Conservation (phyloP, 2,888 invertebrate genomes). For the Oligia fasciuncula region DNA sequence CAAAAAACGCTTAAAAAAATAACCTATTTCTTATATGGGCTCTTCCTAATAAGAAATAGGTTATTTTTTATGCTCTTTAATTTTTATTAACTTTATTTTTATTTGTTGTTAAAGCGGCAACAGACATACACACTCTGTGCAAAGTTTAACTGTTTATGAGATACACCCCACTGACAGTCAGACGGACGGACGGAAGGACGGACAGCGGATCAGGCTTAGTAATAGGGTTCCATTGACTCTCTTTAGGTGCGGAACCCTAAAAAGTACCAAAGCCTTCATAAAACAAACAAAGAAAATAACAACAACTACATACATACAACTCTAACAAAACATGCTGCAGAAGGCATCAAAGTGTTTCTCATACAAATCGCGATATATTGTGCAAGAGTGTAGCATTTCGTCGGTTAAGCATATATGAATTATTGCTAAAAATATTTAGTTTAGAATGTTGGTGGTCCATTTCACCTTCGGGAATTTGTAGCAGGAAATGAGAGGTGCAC, state of each 20-base stretch:
- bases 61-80: no score
- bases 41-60: no score
- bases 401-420: conserved; percentile 56
- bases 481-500: conserved; percentile 18
- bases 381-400: conserved; percentile 62
- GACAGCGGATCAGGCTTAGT: neutral
- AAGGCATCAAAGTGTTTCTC: conserved; percentile 37
- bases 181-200: neutral
- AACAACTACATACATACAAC: neutral
- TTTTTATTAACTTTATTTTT: neutral
- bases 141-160: neutral
- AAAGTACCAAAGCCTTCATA: neutral
- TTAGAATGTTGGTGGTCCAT: conserved; percentile 55
- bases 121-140: neutral
- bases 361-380: conserved; percentile 46
- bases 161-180: neutral
- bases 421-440: conserved; percentile 60
- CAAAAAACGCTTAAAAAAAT: no score
- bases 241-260: neutral
- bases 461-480: conserved; percentile 29
- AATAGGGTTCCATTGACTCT: neutral
- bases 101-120: neutral
- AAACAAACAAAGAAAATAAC: neutral
- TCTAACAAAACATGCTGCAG: neutral
- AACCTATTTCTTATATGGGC: no score